Evolutionary conservation across 2,888 invertebrate genomes (phyloP), one percentile per base, ranked within the genome.

Genomic region (Fragum fragum): DNA sequence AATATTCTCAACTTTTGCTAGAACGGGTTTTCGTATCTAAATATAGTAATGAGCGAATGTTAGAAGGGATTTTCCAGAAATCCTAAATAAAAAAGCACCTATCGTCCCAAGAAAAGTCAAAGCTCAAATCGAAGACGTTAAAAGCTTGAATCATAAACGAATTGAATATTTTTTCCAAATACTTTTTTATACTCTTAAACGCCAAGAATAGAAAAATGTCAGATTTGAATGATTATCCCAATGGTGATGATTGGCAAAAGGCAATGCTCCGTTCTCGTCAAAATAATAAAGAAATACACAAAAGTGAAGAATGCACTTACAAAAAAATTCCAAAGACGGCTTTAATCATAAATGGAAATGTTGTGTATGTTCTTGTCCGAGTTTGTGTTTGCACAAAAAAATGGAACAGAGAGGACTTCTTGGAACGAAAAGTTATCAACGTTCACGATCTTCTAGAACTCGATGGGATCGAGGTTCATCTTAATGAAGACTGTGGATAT

Each of bases 381-480:
- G 26, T 66, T 42, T 66, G 66, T 26, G 7, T 36, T 39, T 66
- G 66, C 42, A 23, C 39, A 66, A 32, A 23, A 23, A 23, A 16
- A 9, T 7, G 14, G 21, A 18, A 42, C 42, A 18, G 39, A 26
- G 11, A 14, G 7, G 1, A 11, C 6, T 42, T 1, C 26, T 39
- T 42, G 42, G 1, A 42, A 9, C 36, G 26, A 42, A 66, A 39
- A 23, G 66, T 66, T 2, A 66, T 66, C 16, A 66, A 66, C 36
- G 36, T 66, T 14, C n/a, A 14, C 16, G 66, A 66, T 9, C 18
- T 66, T 42, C 6, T 18, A 23, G 57, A 57, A 26, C 11, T 6
- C 3, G 66, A 66, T 42, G 66, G 66, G 2, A 21, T 66, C n/a
- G 66, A 66, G 23, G 11, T 66, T 66, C 39, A 66, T 66, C n/a